Percentiles rank a stretch among this genome's conserved stretches.
Conservation (phyloP, 2,113 vertebrate species). For the Paralichthys olivaceus region DNA sequence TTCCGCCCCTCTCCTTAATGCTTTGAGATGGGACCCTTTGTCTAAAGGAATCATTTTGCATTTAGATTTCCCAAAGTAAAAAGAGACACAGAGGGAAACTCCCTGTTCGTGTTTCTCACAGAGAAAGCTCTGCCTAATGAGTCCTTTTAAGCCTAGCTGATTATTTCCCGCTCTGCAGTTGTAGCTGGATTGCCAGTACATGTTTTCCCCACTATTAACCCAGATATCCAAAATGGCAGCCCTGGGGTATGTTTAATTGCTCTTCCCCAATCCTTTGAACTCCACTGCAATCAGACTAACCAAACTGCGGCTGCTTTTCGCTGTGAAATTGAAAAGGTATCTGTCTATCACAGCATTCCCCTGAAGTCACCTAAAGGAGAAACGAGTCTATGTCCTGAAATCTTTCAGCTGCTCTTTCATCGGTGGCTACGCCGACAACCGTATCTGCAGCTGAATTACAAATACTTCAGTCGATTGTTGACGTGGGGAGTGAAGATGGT, state of each 20-base stretch:
- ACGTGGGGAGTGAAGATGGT: neutral
- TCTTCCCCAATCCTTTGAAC: constrained; percentile 66
- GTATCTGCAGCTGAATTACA: constrained; percentile 1
- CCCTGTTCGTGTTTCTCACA: constrained; percentile 17
- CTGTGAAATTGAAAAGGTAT: constrained; percentile 67
- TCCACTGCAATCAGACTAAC: constrained; percentile 54
- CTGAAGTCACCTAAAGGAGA: constrained; percentile 35
- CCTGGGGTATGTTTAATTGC: constrained; percentile 60
- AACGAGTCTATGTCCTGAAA: constrained; percentile 30
- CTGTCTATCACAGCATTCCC: constrained; percentile 58
- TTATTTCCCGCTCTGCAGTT: constrained; percentile 51
- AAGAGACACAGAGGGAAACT: constrained; percentile 26
- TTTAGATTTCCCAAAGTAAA: constrained; percentile 68
- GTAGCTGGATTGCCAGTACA: constrained; percentile 26
- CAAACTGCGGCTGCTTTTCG: constrained; percentile 44
- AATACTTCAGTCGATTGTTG: constrained; percentile 4
- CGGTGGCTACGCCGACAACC: neutral
- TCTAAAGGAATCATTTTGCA: constrained; percentile 68
- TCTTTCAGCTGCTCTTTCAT: constrained; percentile 6
- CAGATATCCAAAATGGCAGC: constrained; percentile 69
- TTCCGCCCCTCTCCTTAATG: constrained; percentile 39
- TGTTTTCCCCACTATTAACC: constrained; percentile 70
- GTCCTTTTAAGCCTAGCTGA: constrained; percentile 49
- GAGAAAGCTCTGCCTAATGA: constrained; percentile 50
- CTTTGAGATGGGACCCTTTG: constrained; percentile 56